Evolutionary conservation across 2,888 invertebrate species (phyloP), one percentile per base, ranked within the genome.

Genomic region (Oscheius sp.): DNA sequence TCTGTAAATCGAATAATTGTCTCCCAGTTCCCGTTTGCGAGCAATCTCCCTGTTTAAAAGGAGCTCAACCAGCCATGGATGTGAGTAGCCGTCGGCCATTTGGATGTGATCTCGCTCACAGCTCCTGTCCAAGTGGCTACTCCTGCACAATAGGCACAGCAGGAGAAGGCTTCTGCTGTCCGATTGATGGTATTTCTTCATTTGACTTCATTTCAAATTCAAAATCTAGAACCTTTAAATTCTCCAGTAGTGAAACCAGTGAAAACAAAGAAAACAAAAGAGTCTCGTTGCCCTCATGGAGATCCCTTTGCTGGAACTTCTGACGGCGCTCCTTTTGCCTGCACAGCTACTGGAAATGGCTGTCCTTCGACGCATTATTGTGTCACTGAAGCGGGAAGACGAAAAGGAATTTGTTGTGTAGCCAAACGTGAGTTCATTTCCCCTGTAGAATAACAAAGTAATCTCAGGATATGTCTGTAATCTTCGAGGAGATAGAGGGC

Each of bases 291-390:
- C 48, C 75, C 76, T 0, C 82, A 82, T 55, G 82, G 82, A 3
- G 79, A 79, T 65, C 75, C 81, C 23, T 82, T 78, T 53, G 70
- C 79, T 2, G 71, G 75, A 6, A 45, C 71, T 10, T 66, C 76
- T 8, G 75, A 80, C 42, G 80, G 79, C 25, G 65, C 71, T 34
- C 79, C 80, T 3, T 48, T 70, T n/a, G 34, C 67, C n/a, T 82
- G 80, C 39, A 76, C 78, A 1, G 72, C 71, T 5, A 57, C 65
- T 12, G 65, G 55, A 27, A 65, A 53, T 53, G 65, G 65, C 25
- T 83, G 83, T 31, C 82, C 82, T 4, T 63, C 74, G 2, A 82
- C 82, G 4, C 83, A 83, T 61, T 83, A 83, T 50, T 83, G 83
- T 45, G 63, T 71, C n/a, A 78, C 83, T 3, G 72, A 73, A 55